Base-by-base conservation (phyloP, 2,888 invertebrate genomes). In the Heliconius hortense region DNA sequence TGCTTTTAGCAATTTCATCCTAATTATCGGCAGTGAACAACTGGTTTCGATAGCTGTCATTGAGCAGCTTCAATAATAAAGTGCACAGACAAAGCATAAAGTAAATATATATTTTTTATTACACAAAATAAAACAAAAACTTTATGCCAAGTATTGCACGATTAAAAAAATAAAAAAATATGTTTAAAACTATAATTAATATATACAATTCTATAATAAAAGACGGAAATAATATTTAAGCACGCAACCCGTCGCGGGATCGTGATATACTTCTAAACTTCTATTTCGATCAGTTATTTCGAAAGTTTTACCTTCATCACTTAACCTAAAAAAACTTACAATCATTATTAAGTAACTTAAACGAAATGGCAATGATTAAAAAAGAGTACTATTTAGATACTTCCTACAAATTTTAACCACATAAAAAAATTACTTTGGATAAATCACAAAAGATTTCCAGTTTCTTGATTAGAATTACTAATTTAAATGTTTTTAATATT, bases 21-120 rank as follows among this genome's bases (percentile, higher is more conserved):
- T 77, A 79, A 84, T 83, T 82, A 84, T 85, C 84, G 92, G 92
- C 92, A 93, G 92, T 93, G 92, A 86, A 84, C 88, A 86, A 92
- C 92, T 93, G 92, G 92, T 93, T 88, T 82, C 79, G 72, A 79
- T 79, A 83, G 84, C 86, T 84, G 84, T 81, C 74, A 76, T 74
- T 75, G 39, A 74, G 72, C 83, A 86, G 84, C 85, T 75, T 68
- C 71, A 76, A 78, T 56, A 70, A 43, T 53, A 72, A 64, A 62
- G 64, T 74, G 83, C 83, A 80, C 76, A 79, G 79, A 85, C 83
- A 78, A 82, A 87, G 84, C 85, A 88, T 85, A 86, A 87, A 86
- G 82, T 80, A 77, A 59, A 78, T 76, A 79, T 66, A 76, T 53
- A 72, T 31, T 28, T 77, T 76, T 79, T 74, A 60, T 76, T 75